These are phyloP conservation scores for Lacanobia wlatinum DNA, from an alignment of 2,888 invertebrate genomes.

Conservation along the genomic window DNA sequence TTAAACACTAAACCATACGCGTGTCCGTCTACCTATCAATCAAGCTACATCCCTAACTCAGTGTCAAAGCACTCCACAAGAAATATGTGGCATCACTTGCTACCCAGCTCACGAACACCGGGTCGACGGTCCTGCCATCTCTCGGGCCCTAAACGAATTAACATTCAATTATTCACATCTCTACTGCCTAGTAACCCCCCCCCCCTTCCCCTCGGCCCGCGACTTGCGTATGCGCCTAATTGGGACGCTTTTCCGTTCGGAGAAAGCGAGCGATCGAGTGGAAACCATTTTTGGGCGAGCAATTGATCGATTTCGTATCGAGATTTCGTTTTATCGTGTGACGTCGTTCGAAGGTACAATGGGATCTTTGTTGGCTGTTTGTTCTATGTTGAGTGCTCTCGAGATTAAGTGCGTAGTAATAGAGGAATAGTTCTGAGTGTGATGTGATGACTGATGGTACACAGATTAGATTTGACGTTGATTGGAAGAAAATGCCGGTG, in stretches of 20 bases:
- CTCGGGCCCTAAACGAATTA: constrained; percentile 69
- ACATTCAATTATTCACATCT: constrained; percentile 74
- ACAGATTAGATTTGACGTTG: constrained; percentile 15
- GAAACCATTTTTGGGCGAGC: constrained; percentile 76
- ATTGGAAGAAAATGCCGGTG: constrained; percentile 25
- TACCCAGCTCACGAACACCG: constrained; percentile 60
- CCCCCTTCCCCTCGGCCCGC: constrained; percentile 37
- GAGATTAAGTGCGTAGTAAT: constrained; percentile 35
- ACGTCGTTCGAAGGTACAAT: constrained; percentile 46
- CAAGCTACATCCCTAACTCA: constrained; percentile 48
- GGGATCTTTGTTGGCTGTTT: constrained; percentile 44
- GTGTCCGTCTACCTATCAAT: constrained; percentile 46
- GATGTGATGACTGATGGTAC: neutral
- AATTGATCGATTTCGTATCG: constrained; percentile 66
- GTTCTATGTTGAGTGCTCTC: constrained; percentile 37
- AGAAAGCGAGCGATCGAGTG: constrained; percentile 83
- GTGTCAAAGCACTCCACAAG: constrained; percentile 59
- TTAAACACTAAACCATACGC: constrained; percentile 35
- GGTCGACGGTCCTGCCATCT: constrained; percentile 70
- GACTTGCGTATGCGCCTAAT: constrained; percentile 74
- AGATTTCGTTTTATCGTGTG: constrained; percentile 56
- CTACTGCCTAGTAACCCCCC: constrained; percentile 55
- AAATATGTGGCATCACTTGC: constrained; percentile 58
- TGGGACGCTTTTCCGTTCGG: constrained; percentile 84
- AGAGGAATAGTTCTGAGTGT: constrained; percentile 30